A percentile compares a stretch with the other conserved stretches of the same genome.
Evolutionary conservation across 2,888 invertebrate species (phyloP).

Genomic region (Eristalis pertinax): DNA sequence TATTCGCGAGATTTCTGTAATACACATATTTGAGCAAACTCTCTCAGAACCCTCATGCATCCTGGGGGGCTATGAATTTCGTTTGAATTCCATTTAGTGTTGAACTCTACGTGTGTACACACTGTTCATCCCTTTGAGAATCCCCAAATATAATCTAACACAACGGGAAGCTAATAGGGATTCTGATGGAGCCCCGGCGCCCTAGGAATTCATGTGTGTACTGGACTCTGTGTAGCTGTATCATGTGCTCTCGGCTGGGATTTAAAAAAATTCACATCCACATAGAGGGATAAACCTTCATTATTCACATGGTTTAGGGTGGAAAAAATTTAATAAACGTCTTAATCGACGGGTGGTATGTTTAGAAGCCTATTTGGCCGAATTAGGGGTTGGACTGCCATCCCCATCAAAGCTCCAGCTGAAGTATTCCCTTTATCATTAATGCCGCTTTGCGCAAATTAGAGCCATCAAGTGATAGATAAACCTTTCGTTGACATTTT

Average conservation of each 20-base stretch:
- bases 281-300: background rate
- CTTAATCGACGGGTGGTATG: background rate
- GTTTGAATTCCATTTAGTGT: constrained; percentile 17
- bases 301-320: background rate
- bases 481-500: background rate
- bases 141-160: constrained; percentile 12
- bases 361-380: background rate
- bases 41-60: background rate
- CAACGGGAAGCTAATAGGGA: constrained; percentile 21
- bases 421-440: background rate
- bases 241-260: background rate
- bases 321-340: constrained; percentile 15
- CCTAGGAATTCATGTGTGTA: background rate
- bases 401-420: background rate
- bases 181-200: background rate
- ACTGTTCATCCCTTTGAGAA: constrained; percentile 9
- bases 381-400: background rate
- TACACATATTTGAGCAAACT: constrained; percentile 30
- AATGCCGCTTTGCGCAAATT: background rate
- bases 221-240: background rate
- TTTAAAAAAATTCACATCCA: background rate
- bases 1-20: constrained; percentile 48
- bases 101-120: background rate
- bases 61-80: background rate
- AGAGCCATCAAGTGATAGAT: background rate